Percentiles rank a stretch among this genome's conserved stretches.
phyloP scores from a whole-genome alignment of 1,140 invertebrate species.

The Drosophila pruinosa region DNA sequence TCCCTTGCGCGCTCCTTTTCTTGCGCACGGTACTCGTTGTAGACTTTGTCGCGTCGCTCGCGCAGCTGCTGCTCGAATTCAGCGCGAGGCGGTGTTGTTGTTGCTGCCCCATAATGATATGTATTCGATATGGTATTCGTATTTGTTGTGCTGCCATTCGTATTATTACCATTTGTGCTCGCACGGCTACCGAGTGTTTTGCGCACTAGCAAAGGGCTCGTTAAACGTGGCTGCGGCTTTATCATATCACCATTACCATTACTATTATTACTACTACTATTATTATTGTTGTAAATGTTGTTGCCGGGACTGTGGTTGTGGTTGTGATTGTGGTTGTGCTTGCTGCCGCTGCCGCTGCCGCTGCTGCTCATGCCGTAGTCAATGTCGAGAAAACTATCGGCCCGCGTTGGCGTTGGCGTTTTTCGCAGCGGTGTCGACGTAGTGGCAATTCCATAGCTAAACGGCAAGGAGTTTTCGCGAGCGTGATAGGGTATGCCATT shows the following conservation, averaged over 20 bases:
- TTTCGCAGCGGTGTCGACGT: conserved; percentile 71
- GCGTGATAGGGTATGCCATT: conserved; percentile 90
- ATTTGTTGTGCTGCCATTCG: conserved; percentile 28
- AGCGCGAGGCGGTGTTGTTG: conserved; percentile 49
- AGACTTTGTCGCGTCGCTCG: conserved; percentile 80
- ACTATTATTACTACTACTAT: conserved; percentile 33
- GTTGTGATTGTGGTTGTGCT: background rate
- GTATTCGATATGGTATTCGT: conserved; percentile 75
- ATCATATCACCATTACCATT: conserved; percentile 61
- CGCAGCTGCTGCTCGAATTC: conserved; percentile 80
- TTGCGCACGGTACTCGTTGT: conserved; percentile 56
- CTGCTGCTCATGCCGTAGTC: conserved; percentile 39
- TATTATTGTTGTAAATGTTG: conserved; percentile 9
- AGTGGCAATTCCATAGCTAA: conserved; percentile 87
- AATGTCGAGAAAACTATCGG: conserved; percentile 67
- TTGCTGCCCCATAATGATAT: conserved; percentile 69
- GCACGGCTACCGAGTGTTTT: conserved; percentile 69
- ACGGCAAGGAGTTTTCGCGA: conserved; percentile 89
- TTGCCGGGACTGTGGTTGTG: background rate
- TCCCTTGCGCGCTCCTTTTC: conserved; percentile 35
- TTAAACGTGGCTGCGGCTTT: conserved; percentile 79
- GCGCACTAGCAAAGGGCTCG: conserved; percentile 82
- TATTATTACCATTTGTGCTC: conserved; percentile 24
- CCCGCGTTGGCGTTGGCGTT: conserved; percentile 66
- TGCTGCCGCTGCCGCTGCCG: conserved; percentile 48